Evolutionary conservation across 2,113 vertebrate species (phyloP), one percentile per base, ranked within the genome.

Genomic region (Cariama cristata): DNA sequence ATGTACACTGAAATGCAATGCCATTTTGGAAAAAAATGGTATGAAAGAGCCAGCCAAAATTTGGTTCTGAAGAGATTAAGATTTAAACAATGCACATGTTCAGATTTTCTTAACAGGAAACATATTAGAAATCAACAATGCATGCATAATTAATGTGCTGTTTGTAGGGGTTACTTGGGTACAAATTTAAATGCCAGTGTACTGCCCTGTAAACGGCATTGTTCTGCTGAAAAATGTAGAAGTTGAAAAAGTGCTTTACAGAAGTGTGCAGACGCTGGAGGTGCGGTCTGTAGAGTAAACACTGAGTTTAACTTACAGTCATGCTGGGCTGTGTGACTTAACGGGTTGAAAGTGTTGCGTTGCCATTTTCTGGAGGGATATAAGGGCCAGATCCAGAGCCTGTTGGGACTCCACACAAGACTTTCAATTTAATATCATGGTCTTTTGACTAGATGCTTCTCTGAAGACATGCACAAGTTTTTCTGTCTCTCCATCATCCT

Each of bases 91-190:
- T 8, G 5, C 19, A 4, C 42, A 8, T 9, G 7, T 53, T 63
- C 49, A 63, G 16, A 20, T 86, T 80, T 93, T 69, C 4, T 58
- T 75, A 67, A 33, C 26, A 24, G 24, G 40, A 88, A 90, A 11
- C 20, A 23, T 59, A 28, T 64, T 68, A 62, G 9, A 40, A 83
- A 40, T 86, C 35, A 86, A 27, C 15, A 52, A 71, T 81, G 72
- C 55, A 63, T 94, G 68, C 38, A 28, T 86, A 77, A 80, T 52
- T 86, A 73, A 85, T 62, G 13, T 74, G 42, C 40, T 96, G 28
- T 30, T 94, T 67, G 64, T 42, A 58, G n/a, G n/a, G n/a, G n/a
- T n/a, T n/a, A n/a, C 13, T 66, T 76, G 32, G 49, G 20, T 76
- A 50, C 30, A 73, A 33, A 76, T 53, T 35, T 32, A 89, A 84